Percentiles rank a stretch among this genome's conserved stretches.
phyloP scores from a whole-genome alignment of 2,888 invertebrate genomes.

The Himalopsyche japonica region DNA sequence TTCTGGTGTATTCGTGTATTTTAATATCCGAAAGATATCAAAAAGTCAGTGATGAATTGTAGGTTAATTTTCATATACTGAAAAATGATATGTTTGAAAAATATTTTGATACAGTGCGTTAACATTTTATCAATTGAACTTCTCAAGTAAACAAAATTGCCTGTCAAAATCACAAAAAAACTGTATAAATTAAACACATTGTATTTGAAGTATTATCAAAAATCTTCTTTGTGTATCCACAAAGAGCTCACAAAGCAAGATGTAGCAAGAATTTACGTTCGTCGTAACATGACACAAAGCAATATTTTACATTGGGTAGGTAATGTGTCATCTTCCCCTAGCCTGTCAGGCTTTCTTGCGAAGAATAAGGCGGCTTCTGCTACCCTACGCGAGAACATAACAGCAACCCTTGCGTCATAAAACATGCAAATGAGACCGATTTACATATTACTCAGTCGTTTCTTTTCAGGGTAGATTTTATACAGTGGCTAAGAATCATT shows the following conservation, averaged over 20 bases:
- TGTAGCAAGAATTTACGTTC: neutral
- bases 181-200: too few relatives aligned
- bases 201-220: neutral
- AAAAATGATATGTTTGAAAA: too few relatives aligned
- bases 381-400: neutral
- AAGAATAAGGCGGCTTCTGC: neutral
- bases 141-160: too few relatives aligned
- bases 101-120: too few relatives aligned
- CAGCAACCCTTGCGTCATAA: constrained; percentile 37
- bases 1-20: too few relatives aligned
- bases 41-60: too few relatives aligned
- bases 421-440: constrained; percentile 38
- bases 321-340: constrained; percentile 39
- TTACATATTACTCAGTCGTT: constrained; percentile 33
- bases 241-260: neutral
- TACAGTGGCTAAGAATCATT: neutral
- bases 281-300: neutral
- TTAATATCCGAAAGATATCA: too few relatives aligned
- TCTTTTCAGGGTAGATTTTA: neutral
- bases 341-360: constrained; percentile 31
- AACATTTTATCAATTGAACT: too few relatives aligned
- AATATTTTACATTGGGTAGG: constrained; percentile 1
- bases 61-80: too few relatives aligned
- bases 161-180: too few relatives aligned
- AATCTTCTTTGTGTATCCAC: neutral